Percentiles rank a stretch among this genome's conserved stretches.
phyloP scores from a whole-genome alignment of 2,797 vertebrate genomes.

The Oreonectes daqikongensis region DNA sequence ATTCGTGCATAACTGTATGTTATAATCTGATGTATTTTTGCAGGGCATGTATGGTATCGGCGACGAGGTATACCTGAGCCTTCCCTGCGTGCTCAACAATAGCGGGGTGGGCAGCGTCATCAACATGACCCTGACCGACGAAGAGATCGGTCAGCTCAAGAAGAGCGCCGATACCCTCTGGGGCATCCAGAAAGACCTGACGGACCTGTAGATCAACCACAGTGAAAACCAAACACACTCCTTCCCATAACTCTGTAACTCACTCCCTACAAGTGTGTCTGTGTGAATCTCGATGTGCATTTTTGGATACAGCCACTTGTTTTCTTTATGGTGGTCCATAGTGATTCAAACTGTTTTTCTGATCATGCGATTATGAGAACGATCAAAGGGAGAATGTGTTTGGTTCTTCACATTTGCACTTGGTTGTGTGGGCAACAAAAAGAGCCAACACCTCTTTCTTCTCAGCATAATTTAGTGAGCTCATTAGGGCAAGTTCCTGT shows the following conservation, averaged over 20 bases:
- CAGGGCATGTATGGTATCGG: conserved; percentile 90
- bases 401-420: conserved; percentile 6
- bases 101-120: conserved; percentile 85
- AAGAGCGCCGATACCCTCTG: conserved; percentile 91
- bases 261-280: conserved; percentile 7
- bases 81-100: conserved; percentile 86
- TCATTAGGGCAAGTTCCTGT: conserved; percentile 19
- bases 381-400: conserved; percentile 24
- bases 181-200: conserved; percentile 93
- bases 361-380: background rate
- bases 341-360: conserved; percentile 28
- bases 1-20: too few species aligned
- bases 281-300: conserved; percentile 8
- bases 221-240: background rate
- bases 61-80: conserved; percentile 92
- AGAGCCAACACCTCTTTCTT: background rate
- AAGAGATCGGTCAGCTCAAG: conserved; percentile 86
- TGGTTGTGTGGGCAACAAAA: conserved; percentile 17
- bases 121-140: conserved; percentile 91
- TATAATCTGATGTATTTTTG: background rate
- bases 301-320: background rate
- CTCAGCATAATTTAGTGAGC: conserved; percentile 16
- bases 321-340: too few species aligned
- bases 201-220: conserved; percentile 80
- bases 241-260: background rate